phyloP scores from a whole-genome alignment of 2,113 vertebrate genomes.

The Epinephelus cyanopodus region DNA sequence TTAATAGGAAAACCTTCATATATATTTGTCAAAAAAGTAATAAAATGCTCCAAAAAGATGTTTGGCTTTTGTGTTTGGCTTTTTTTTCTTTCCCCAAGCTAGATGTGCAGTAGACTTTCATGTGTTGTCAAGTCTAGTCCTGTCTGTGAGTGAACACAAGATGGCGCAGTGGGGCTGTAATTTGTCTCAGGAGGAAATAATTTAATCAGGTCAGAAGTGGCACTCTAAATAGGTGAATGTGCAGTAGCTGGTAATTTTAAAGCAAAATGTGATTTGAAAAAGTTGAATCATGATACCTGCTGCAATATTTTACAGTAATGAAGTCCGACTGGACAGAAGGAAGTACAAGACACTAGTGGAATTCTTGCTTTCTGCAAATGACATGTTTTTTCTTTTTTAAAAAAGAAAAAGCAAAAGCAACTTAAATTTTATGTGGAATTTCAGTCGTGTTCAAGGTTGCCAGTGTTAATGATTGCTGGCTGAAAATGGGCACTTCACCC shows the following conservation, averaged over 20 bases:
- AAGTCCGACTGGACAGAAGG: background rate
- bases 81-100: background rate
- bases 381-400: too few relatives aligned
- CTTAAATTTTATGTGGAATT: background rate
- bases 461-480: conserved; percentile 32
- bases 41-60: conserved; percentile 81
- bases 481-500: background rate
- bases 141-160: conserved; percentile 58
- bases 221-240: background rate
- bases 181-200: background rate
- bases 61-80: conserved; percentile 1
- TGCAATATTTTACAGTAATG: background rate
- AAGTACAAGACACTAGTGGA: background rate
- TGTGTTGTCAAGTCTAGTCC: background rate
- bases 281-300: background rate
- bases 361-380: too few relatives aligned
- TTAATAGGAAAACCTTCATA: conserved; percentile 82
- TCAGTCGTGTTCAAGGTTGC: background rate
- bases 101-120: background rate
- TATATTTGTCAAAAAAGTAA: conserved; percentile 89
- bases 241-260: background rate
- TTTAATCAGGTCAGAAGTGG: background rate
- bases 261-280: background rate
- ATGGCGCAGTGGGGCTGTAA: conserved; percentile 52
- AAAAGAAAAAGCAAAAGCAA: background rate